Base-by-base conservation (phyloP, 2,113 vertebrate species). In the Oenanthe oenanthe region DNA sequence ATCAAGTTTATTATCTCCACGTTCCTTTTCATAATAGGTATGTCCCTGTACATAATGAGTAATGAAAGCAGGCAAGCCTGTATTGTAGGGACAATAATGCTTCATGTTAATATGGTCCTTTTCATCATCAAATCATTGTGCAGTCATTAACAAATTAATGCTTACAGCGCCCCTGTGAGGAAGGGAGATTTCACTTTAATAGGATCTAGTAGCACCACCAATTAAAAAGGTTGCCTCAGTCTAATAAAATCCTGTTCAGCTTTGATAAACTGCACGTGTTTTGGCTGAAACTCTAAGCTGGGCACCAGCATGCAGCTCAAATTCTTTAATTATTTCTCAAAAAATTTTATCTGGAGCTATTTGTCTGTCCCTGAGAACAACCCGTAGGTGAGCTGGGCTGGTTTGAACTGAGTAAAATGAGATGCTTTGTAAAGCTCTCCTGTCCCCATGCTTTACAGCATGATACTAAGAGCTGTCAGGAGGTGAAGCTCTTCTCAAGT, bases 161-260 rank as follows among this genome's bases (percentile, higher is more conserved):
- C 89, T 92, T 74, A 92, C 78, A 96, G 94, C 82, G 90, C 93
- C 89, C 82, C 89, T 80, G 60, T 97, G 93, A 97, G 92, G 93
- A 94, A 94, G 93, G 96, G 88, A 97, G 57, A 85, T 94, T 93
- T 82, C 47, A 25, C 11, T 70, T 91, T 95, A 83, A 85, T 57
- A 91, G 17, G 65, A 79, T 32, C 32, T 73, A 18, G 79, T 94
- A 92, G 24, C n/a, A 85, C 29, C 3, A 1, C 50, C 38, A 76
- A 71, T 89, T 93, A 83, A 43, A 73, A 87, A 85, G 45, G 42
- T 75, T 87, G 28, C 25, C 32, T 65, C 31, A 53, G 48, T 75
- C 36, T 75, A 67, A 60, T 76, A 87, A 91, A 89, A 94, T 62
- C 26, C 47, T 70, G 5, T 51, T 94, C 32, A 63, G 67, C 17